These are phyloP conservation scores for Lasioglossum lativentre DNA, from an alignment of 2,888 invertebrate species.

Conservation along the genomic window DNA sequence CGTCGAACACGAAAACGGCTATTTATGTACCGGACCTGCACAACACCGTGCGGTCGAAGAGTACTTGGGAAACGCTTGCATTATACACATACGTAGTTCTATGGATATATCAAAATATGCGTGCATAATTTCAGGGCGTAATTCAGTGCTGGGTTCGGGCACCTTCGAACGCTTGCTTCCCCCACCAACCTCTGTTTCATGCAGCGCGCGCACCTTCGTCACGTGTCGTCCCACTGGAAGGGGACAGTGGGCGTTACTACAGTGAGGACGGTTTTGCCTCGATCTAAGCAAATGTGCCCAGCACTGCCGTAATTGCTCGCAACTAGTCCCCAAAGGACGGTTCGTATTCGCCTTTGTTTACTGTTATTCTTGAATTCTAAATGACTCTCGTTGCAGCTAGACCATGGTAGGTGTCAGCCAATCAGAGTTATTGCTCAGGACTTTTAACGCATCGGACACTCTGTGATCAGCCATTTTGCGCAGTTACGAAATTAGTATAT, in stretches of 20 bases:
- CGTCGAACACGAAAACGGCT: slow-evolving; percentile 14
- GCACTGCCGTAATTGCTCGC: background rate
- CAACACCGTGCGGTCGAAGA: slow-evolving; percentile 23
- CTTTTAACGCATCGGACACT: background rate
- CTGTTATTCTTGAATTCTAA: background rate
- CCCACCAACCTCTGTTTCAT: no score
- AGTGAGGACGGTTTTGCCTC: no score
- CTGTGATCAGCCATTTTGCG: no score
- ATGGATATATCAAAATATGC: background rate
- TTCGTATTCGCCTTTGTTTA: background rate
- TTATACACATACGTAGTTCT: slow-evolving; percentile 50
- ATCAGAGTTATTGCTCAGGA: background rate
- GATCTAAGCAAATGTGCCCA: no score
- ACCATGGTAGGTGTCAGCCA: background rate
- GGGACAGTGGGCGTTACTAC: no score
- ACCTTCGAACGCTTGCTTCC: no score
- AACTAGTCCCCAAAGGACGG: background rate
- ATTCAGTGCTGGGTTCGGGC: no score
- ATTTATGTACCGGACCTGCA: slow-evolving; percentile 12
- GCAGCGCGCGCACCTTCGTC: no score
- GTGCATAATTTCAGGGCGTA: background rate
- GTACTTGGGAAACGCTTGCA: slow-evolving; percentile 28
- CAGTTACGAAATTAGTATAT: no score
- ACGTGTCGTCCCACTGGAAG: no score
- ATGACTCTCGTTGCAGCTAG: background rate